Base-by-base conservation (phyloP, 2,113 vertebrate genomes). In the Coptodon rendalli region DNA sequence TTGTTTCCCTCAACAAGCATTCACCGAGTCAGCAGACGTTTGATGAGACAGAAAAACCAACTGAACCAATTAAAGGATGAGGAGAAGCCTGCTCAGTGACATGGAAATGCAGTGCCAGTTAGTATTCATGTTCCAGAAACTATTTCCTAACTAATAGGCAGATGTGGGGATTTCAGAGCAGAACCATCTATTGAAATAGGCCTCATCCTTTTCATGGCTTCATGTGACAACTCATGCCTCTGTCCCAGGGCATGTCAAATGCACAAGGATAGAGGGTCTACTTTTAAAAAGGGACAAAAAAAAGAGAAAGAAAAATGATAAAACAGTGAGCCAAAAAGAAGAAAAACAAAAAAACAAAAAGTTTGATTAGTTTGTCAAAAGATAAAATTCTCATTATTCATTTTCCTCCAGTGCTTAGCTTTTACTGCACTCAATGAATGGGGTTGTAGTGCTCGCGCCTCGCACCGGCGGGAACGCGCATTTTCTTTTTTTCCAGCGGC, bases 31-130 rank as follows among this genome's bases (percentile, higher is more conserved):
- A 90, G 90, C 87, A 61, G 84, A 53, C n/a, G 34, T 66, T 81
- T 88, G 61, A 89, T 54, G 63, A 29, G 79, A 7, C 66, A 71
- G 76, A n/a, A 84, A 86, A 90, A 78, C 81, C 31, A 31, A 79
- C n/a, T 86, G 66, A 78, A 87, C 90, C 85, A 88, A 85, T 92
- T 83, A 85, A 71, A 78, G 85, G 82, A 86, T 38, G 17, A 84
- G 52, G 56, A 84, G 79, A 86, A 73, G 81, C 80, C 45, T 87
- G 87, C 53, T 88, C 90, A 86, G 34, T 90, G 92, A 89, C 92
- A 89, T 88, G 91, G 93, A 95, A 94, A 93, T 6, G 40, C 48
- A 43, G 81, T 66, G 90, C 86, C 89, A 90, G 86, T 89, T 90
- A 40, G 53, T 48, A 59, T 89, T 71, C 71, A 2, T 80, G 63